Evolutionary conservation across 2,113 vertebrate species (phyloP).

Genomic region (Galeopterus variegatus): DNA sequence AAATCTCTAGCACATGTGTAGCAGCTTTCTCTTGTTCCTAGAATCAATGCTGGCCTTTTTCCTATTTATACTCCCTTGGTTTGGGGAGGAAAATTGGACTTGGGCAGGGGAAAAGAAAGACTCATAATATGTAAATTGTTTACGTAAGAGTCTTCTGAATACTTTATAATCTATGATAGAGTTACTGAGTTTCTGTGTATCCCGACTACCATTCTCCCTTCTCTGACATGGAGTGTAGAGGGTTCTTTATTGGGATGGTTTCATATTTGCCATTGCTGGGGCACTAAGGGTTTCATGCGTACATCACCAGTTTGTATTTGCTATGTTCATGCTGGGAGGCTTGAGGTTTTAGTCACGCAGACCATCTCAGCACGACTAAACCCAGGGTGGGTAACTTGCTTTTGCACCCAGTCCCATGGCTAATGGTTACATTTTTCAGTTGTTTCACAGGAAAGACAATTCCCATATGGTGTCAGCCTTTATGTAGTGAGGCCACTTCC

Average conservation of each 20-base stretch:
- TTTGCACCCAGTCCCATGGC: not conserved
- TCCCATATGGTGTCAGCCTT: not conserved
- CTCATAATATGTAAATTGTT: not conserved
- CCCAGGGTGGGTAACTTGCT: not conserved
- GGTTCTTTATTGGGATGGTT: not conserved
- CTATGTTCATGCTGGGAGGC: not conserved
- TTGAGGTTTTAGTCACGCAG: not conserved
- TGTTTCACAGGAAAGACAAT: not conserved
- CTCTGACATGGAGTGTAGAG: not conserved
- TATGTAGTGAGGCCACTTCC: not conserved
- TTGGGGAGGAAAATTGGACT: not conserved
- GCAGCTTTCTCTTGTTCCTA: not conserved
- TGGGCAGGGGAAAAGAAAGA: not conserved
- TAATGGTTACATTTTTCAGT: not conserved
- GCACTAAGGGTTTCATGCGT: not conserved
- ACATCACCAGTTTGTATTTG: not conserved
- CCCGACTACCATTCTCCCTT: not conserved
- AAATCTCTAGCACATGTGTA: not conserved
- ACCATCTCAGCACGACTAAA: not conserved
- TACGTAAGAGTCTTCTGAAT: not conserved
- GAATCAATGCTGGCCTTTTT: not conserved
- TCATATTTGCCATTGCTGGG: not conserved
- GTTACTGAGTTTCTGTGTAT: not conserved
- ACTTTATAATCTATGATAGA: not conserved
- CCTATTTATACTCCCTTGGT: not conserved